These are phyloP conservation scores for Drosophila sucinea DNA, from an alignment of 1,140 invertebrate genomes.

Conservation along the genomic window DNA sequence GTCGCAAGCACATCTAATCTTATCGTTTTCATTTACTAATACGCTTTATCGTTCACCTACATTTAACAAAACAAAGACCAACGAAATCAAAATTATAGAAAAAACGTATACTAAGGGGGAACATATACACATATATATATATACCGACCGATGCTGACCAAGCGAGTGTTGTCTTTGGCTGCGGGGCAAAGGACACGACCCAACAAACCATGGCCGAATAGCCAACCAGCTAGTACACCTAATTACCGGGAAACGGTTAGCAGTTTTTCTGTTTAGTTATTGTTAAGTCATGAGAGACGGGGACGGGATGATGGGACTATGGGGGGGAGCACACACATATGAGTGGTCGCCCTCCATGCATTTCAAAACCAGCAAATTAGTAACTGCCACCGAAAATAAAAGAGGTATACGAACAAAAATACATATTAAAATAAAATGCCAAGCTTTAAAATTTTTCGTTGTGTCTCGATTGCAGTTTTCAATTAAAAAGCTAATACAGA, in stretches of 20 bases:
- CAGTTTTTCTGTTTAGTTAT: conserved; percentile 51
- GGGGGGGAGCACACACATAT: conserved; percentile 32
- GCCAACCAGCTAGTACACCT: conserved; percentile 34
- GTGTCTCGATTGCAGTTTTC: conserved; percentile 42
- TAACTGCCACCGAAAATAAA: conserved; percentile 33
- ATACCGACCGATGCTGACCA: conserved; percentile 8
- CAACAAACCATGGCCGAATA: background rate
- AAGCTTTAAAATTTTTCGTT: conserved; percentile 6
- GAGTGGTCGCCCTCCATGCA: conserved; percentile 38
- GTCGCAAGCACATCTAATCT: background rate
- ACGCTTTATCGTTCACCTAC: conserved; percentile 18
- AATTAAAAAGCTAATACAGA: conserved; percentile 54
- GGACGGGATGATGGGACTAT: background rate
- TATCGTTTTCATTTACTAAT: conserved; percentile 7
- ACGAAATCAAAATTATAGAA: conserved; percentile 12
- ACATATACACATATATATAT: background rate
- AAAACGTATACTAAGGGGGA: background rate
- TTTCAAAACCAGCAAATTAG: conserved; percentile 57
- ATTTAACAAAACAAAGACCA: conserved; percentile 15
- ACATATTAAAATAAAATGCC: background rate
- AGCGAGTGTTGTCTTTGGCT: conserved; percentile 41
- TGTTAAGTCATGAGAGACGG: conserved; percentile 49
- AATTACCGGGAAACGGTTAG: conserved; percentile 47
- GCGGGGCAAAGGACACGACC: conserved; percentile 40
- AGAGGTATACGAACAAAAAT: background rate